Percentiles rank a stretch among this genome's conserved stretches.
These are phyloP conservation scores for Siniperca undulata DNA, from an alignment of 2,797 vertebrate species.

Conservation along the genomic window DNA sequence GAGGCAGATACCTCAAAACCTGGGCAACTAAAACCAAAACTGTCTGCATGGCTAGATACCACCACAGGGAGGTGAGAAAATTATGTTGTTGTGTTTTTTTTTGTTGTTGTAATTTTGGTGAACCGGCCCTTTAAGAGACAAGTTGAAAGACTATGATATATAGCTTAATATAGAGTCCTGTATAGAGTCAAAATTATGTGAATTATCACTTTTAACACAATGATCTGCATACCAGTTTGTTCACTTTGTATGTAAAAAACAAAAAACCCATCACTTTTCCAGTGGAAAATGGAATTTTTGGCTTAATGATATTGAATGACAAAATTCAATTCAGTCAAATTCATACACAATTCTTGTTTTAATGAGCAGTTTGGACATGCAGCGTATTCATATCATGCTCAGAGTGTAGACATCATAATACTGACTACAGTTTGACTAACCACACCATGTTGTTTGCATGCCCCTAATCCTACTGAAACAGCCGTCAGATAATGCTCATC, in stretches of 20 bases:
- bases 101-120: neutral
- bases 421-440: neutral
- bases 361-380: neutral
- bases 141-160: neutral
- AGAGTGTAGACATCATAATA: neutral
- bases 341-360: neutral
- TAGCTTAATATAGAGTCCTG: neutral
- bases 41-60: neutral
- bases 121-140: neutral
- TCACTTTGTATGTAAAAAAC: neutral
- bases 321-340: neutral
- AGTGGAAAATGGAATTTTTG: neutral
- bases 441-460: slow-evolving; percentile 41
- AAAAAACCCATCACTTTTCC: neutral
- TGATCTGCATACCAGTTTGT: neutral
- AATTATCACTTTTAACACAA: neutral
- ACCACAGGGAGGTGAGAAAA: neutral
- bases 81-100: neutral
- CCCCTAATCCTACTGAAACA: neutral
- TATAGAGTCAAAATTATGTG: neutral
- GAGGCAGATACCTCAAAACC: neutral
- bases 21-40: neutral
- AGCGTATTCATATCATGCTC: neutral
- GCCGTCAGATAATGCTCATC: slow-evolving; percentile 25
- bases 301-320: neutral